Base-by-base conservation (phyloP, 1,140 invertebrate species). In the Drosophila lini region DNA sequence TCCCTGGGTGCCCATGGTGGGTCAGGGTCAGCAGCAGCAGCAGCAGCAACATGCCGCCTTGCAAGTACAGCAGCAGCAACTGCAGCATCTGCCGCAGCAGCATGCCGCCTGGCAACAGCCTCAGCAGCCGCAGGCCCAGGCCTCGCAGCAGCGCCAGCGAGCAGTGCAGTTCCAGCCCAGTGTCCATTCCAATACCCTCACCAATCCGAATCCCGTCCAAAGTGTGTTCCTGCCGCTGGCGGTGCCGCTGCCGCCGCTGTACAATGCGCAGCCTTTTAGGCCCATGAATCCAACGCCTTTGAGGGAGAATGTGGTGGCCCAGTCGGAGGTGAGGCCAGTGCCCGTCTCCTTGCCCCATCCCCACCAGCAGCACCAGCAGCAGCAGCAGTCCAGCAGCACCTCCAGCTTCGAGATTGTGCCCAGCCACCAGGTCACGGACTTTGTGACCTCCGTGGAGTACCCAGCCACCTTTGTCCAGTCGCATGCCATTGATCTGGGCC, bases 1-100 rank as follows among this genome's bases (percentile, higher is more conserved):
- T 69, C 96, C 96, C 58, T 97, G 96, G 96, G 94, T 96, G 69
- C 96, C 96, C 5, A 94, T 97, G 75, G 92, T 94, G 52, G 84
- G 83, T 47, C 82, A 91, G 52, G 83, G 84, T 45, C 82, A 63
- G 22, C 76, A 38, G 3, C 34, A 32, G 8, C 53, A 36, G 82
- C 81, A 89, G 92, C 69, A 64, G 70, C 69, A 41, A 80, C 68
- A 40, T 5, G 10, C 56, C 1, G 11, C 59, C 62, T 38, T 60
- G 38, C 78, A 47, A 48, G 41, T 59, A 38, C 79, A 47, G 48
- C 91, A 78, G 36, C 80, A 63, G 56, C 81, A 76, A 69, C 57
- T 67, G 82, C 64, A 67, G 10, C 77, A 62, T 34, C 57, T 63
- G 92, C 70, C 64, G 65, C 68, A 52, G 13, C 61, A 62, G 70